Percentiles rank a stretch among this genome's conserved stretches.
These are phyloP conservation scores for Rotaria magnacalcarata DNA, from an alignment of 2,888 invertebrate species.

Conservation along the genomic window DNA sequence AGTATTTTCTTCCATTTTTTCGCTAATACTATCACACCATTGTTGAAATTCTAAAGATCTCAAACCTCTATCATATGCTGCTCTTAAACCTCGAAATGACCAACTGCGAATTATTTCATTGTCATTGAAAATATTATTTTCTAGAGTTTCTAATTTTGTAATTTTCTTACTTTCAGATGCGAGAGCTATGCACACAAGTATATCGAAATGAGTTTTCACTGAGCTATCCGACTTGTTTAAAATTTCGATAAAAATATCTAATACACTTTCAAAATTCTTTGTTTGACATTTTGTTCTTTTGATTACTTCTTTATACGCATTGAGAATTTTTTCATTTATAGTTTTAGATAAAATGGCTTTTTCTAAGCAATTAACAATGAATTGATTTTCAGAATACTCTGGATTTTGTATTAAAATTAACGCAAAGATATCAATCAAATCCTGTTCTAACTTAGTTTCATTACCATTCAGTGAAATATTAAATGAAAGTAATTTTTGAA, in stretches of 20 bases:
- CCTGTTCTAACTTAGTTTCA: not conserved
- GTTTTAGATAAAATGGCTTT: not conserved
- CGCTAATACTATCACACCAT: not conserved
- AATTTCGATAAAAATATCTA: not conserved
- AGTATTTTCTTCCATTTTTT: not conserved
- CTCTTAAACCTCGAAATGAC: not conserved
- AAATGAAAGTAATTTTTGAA: not conserved
- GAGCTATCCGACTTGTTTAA: not conserved
- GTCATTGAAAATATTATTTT: not conserved
- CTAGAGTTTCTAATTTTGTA: too few species aligned
- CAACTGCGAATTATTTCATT: conserved; percentile 13
- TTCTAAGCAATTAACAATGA: not conserved
- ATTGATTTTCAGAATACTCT: not conserved
- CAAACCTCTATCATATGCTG: not conserved
- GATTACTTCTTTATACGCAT: not conserved
- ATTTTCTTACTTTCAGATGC: too few species aligned
- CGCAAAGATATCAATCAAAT: not conserved
- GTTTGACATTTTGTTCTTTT: not conserved
- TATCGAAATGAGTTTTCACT: too few species aligned
- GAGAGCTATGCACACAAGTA: too few species aligned
- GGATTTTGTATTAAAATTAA: not conserved
- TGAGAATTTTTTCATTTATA: not conserved
- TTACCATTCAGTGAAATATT: not conserved
- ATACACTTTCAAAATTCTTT: not conserved
- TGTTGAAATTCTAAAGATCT: not conserved